Base-by-base conservation (phyloP, 2,113 vertebrate genomes). In the Camelus dromedarius region DNA sequence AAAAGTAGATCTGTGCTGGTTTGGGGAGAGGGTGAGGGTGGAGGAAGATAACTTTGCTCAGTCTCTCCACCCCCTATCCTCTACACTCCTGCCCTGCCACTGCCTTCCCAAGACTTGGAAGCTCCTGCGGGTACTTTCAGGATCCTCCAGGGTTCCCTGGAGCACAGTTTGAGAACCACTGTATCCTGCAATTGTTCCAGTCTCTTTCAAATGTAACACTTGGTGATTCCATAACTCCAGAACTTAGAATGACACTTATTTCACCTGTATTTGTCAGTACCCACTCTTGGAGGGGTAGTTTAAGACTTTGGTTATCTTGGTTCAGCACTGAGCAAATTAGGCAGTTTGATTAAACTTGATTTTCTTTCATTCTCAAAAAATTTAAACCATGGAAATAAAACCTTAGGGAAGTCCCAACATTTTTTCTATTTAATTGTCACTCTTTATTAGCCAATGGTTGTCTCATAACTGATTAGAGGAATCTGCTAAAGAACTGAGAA, bases 271-370 rank as follows among this genome's bases (percentile, higher is more conserved):
- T 66, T 80, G 35, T 84, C 54, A 83, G 28, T 18, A 73, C 14
- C 9, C 30, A n/a, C 11, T 82, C 73, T 87, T 69, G n/a, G 92
- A 90, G 19, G 75, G 46, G n/a, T 4, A 46, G 16, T 32, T 87
- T 70, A 95, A 96, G 19, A 60, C 60, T 91, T 90, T 83, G n/a
- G n/a, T 69, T 73, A 69, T 66, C 26, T 50, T 76, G 20, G 16
- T 69, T 93, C 42, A 79, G 75, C 46, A 67, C 52, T 60, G 67
- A 85, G 42, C 70, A 97, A 93, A 85, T 94, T 88, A 81, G 46
- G 24, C 54, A 92, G 22, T 91, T 95, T 83, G 50, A 84, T 92
- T 96, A 60, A 82, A 93, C 4, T 46, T 91, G 30, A 60, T 89
- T 93, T 93, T 86, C 62, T 94, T 26, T 87, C 3, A 42, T 91